phyloP scores from a whole-genome alignment of 2,797 vertebrate genomes.

The Labroides dimidiatus region DNA sequence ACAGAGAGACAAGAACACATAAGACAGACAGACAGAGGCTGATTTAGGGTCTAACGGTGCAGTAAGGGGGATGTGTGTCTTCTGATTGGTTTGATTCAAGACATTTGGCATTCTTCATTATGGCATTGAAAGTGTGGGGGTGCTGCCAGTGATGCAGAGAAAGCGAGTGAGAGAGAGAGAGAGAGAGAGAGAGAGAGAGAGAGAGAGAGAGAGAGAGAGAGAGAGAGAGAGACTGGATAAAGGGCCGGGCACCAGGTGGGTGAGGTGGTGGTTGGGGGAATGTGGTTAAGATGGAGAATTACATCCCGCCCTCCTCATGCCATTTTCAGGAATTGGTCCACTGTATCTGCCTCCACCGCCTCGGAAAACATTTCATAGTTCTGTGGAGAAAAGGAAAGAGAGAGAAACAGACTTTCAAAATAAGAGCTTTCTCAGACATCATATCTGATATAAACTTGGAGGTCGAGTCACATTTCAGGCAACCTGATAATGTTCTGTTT shows the following conservation, averaged over 20 bases:
- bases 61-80: slow-evolving; percentile 61
- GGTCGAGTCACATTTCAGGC: no score
- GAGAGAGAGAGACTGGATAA: slow-evolving; percentile 44
- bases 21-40: slow-evolving; percentile 48
- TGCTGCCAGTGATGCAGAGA: slow-evolving; percentile 52
- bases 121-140: slow-evolving; percentile 73
- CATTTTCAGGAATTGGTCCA: slow-evolving; percentile 94
- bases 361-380: slow-evolving; percentile 92
- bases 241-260: slow-evolving; percentile 31
- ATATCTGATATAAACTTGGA: no score
- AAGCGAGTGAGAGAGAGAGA: slow-evolving; percentile 46
- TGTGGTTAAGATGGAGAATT: slow-evolving; percentile 27
- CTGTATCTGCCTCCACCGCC: slow-evolving; percentile 91
- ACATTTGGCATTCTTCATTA: slow-evolving; percentile 83
- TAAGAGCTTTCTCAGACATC: background rate
- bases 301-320: slow-evolving; percentile 77
- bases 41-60: slow-evolving; percentile 39
- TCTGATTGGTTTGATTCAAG: slow-evolving; percentile 57
- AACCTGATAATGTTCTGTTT: no score
- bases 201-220: slow-evolving; percentile 47
- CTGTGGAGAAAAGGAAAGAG: slow-evolving; percentile 70
- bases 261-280: background rate
- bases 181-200: slow-evolving; percentile 47
- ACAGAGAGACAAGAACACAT: slow-evolving; percentile 21
- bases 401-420: background rate